These are phyloP conservation scores for Bradypodion pumilum DNA, from an alignment of 2,797 vertebrate species.

Conservation along the genomic window DNA sequence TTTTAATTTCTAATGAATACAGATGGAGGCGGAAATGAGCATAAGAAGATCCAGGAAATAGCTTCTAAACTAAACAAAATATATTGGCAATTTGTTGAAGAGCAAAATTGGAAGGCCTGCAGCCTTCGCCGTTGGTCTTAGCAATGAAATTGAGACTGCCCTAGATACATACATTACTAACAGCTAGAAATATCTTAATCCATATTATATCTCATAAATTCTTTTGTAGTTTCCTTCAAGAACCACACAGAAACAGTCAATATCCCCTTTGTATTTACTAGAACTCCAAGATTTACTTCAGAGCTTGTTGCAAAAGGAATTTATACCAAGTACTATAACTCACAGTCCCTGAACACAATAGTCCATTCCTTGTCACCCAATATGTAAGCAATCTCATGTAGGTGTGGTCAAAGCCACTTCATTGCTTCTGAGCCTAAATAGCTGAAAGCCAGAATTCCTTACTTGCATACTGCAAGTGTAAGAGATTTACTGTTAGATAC, in stretches of 20 bases:
- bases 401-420: background rate
- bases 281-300: background rate
- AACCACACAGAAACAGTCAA: background rate
- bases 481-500: background rate
- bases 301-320: background rate
- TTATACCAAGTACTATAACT: background rate
- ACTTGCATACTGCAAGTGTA: background rate
- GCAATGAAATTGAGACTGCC: slow-evolving; percentile 61
- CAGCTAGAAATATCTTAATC: slow-evolving; percentile 71
- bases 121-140: slow-evolving; percentile 58
- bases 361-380: background rate
- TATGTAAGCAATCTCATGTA: background rate
- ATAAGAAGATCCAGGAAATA: slow-evolving; percentile 63
- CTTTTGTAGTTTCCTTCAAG: slow-evolving; percentile 44
- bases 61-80: slow-evolving; percentile 58
- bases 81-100: slow-evolving; percentile 62
- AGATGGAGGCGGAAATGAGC: slow-evolving; percentile 59
- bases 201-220: slow-evolving; percentile 49
- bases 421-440: background rate
- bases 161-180: slow-evolving; percentile 63
- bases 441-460: background rate
- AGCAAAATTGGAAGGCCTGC: slow-evolving; percentile 57
- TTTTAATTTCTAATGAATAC: slow-evolving; percentile 60
- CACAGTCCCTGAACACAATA: background rate
- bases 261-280: background rate